Base-by-base conservation (phyloP, 2,113 vertebrate genomes). In the Aptenodytes forsteri region DNA sequence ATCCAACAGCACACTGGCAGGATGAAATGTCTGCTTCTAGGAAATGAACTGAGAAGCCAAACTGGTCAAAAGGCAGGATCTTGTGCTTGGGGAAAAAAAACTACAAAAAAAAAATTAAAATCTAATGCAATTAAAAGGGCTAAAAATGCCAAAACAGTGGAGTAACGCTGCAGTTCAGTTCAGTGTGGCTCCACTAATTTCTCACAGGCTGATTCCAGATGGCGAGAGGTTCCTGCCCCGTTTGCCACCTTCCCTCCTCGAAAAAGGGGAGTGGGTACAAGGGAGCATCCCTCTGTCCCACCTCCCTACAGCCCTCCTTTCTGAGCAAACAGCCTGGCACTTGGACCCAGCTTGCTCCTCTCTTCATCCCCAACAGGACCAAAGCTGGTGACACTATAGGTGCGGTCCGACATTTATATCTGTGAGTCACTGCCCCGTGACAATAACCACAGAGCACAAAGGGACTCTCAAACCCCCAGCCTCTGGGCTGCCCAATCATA, bases 271-370 rank as follows among this genome's bases (percentile, higher is more conserved):
- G 25, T 0, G 0, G 59, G 10, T 11, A 6, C 16, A 21, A 4
- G 6, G 29, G 36, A 82, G 14, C n/a, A 85, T 10, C 52, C 56
- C 20, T 52, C 25, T 40, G 26, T 32, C 11, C 17, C 64, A n/a
- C 3, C 30, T 42, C 20, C 23, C 30, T 36, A 1, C 30, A 54
- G 23, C 46, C 36, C 29, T 20, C 25, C 44, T 49, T 40, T 54
- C 47, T 1, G 0, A 52, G 20, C 42, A 20, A 34, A 34, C 29
- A 42, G 19, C 15, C n/a, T 52, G 40, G 32, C 29, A 23, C 38
- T 26, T 1, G 0, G 27, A 36, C 27, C 9, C 75, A 56, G 0
- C 38, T 6, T 12, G 22, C 27, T 65, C 18, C 29, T 42, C 7
- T 67, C 22, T 34, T 13, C 22, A 20, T 23, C 17, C 30, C 38